Evolutionary conservation across 2,797 vertebrate genomes (phyloP).

Genomic region (Sebastolobus alascanus): DNA sequence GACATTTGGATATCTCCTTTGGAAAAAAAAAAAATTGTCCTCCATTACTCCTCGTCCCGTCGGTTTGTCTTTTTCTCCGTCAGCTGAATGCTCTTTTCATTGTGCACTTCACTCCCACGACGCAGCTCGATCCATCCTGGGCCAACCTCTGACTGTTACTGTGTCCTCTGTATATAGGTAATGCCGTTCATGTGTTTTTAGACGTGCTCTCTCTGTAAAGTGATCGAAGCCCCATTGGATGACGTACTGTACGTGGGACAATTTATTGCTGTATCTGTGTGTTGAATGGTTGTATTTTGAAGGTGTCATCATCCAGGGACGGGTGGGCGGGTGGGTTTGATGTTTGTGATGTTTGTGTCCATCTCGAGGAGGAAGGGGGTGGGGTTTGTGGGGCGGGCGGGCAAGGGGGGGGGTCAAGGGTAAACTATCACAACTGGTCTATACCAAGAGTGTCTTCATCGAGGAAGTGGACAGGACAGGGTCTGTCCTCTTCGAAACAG

Average conservation of each 20-base stretch:
- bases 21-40: slow-evolving; percentile 33
- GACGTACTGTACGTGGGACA: slow-evolving; percentile 81
- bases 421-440: slow-evolving; percentile 85
- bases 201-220: slow-evolving; percentile 83
- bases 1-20: slow-evolving; percentile 62
- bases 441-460: slow-evolving; percentile 88
- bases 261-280: slow-evolving; percentile 83
- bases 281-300: slow-evolving; percentile 83
- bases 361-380: slow-evolving; percentile 63
- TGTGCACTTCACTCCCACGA: slow-evolving; percentile 63
- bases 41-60: slow-evolving; percentile 55
- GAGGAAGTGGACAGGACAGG: slow-evolving; percentile 83
- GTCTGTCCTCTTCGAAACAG: slow-evolving; percentile 84
- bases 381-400: slow-evolving; percentile 23
- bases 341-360: slow-evolving; percentile 80
- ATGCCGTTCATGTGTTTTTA: slow-evolving; percentile 84
- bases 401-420: slow-evolving; percentile 51
- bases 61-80: slow-evolving; percentile 73
- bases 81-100: slow-evolving; percentile 68
- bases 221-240: slow-evolving; percentile 80
- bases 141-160: slow-evolving; percentile 82
- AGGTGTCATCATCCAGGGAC: slow-evolving; percentile 80
- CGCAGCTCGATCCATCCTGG: slow-evolving; percentile 67
- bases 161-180: slow-evolving; percentile 84
- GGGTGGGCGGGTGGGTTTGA: slow-evolving; percentile 69